Percentiles rank a stretch among this genome's conserved stretches.
Conservation (phyloP, 2,113 vertebrate genomes). For the Setophaga coronata region DNA sequence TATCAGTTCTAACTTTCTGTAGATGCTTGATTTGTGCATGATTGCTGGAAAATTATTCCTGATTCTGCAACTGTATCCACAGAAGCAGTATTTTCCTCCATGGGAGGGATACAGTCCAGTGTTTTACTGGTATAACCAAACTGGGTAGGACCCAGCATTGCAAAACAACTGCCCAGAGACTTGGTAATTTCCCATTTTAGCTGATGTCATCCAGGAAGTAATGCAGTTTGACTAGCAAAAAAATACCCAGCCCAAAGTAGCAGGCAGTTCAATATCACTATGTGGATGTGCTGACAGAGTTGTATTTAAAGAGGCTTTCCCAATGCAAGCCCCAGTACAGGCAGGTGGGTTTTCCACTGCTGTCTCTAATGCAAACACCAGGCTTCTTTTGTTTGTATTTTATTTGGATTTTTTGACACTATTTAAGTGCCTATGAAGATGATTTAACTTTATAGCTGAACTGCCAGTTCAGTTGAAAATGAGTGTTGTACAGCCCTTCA, state of each 20-base stretch:
- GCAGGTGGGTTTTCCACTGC: background rate
- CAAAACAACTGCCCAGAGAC: background rate
- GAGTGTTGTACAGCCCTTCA: background rate
- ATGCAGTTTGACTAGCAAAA: background rate
- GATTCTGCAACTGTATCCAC: background rate
- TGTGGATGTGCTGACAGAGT: background rate
- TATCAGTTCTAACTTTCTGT: background rate
- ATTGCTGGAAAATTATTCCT: background rate
- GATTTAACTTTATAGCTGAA: background rate
- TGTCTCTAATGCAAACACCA: background rate
- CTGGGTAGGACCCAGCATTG: background rate
- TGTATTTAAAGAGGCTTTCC: background rate
- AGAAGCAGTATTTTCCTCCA: background rate
- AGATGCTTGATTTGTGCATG: background rate
- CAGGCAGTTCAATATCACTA: background rate
- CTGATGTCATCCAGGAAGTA: background rate
- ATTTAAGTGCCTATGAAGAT: background rate
- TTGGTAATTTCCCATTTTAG: background rate
- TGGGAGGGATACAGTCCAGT: background rate
- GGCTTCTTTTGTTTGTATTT: background rate
- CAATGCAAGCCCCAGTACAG: background rate
- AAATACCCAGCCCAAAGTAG: accelerated
- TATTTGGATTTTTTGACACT: background rate
- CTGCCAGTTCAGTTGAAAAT: background rate
- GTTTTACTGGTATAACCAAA: background rate